A percentile compares a stretch with the other conserved stretches of the same genome.
Evolutionary conservation across 2,888 invertebrate species (phyloP).

Genomic region (Drosophila rubida): DNA sequence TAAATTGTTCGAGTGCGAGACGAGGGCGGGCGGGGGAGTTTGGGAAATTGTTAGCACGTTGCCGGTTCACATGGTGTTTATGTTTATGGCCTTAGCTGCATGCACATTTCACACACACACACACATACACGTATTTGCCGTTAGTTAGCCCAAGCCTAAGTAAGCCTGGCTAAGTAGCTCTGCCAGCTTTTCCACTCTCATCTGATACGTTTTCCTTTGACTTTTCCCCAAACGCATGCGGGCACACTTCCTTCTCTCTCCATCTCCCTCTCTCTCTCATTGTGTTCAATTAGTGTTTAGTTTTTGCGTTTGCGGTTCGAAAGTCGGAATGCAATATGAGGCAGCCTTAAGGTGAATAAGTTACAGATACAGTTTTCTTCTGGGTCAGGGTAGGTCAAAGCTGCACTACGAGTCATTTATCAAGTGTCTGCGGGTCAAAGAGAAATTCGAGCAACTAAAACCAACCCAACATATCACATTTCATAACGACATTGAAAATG

Average conservation of each 20-base stretch:
- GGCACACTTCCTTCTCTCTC: too few species aligned
- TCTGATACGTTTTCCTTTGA: conserved; percentile 34
- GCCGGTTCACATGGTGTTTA: conserved; percentile 57
- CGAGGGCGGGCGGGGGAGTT: background rate
- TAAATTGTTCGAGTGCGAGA: conserved; percentile 37
- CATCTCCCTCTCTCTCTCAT: background rate
- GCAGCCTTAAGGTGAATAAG: conserved; percentile 4
- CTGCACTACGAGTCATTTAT: background rate
- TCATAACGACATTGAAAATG: too few species aligned
- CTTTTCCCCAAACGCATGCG: conserved; percentile 39
- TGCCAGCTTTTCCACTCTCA: conserved; percentile 26
- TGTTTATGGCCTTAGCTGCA: conserved; percentile 44
- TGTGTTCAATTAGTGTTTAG: conserved; percentile 17
- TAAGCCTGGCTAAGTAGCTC: conserved; percentile 10
- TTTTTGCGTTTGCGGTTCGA: background rate
- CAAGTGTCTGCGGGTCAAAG: background rate
- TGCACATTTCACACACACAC: conserved; percentile 25
- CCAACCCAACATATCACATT: background rate
- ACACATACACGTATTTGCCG: conserved; percentile 10
- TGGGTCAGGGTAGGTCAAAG: background rate
- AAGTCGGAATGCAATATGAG: background rate
- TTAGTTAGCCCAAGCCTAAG: conserved; percentile 26
- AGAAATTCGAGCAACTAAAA: background rate
- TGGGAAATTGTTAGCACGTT: conserved; percentile 28
- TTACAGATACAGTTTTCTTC: conserved; percentile 3